phyloP scores from a whole-genome alignment of 2,888 invertebrate species.

The Pegoplata infirma region DNA sequence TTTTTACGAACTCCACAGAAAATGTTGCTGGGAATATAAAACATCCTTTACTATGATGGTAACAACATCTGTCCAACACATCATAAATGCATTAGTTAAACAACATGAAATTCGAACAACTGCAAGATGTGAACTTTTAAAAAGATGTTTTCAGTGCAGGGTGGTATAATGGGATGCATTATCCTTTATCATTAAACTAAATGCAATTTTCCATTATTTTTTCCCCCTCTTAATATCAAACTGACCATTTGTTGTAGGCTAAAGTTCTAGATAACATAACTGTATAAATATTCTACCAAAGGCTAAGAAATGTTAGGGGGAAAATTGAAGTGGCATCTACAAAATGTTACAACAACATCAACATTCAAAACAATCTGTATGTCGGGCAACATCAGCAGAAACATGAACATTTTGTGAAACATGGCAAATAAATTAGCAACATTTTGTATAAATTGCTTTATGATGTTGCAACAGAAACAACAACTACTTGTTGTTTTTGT shows the following conservation, averaged over 20 bases:
- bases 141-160: slow-evolving; percentile 23
- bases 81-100: slow-evolving; percentile 75
- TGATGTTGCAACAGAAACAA: slow-evolving; percentile 35
- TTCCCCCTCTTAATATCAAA: background rate
- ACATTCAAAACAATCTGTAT: slow-evolving; percentile 25
- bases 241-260: slow-evolving; percentile 18
- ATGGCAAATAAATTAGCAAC: slow-evolving; percentile 77
- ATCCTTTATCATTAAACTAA: slow-evolving; percentile 26
- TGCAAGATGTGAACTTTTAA: slow-evolving; percentile 35
- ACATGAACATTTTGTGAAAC: slow-evolving; percentile 65
- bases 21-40: no score
- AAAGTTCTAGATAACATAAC: slow-evolving; percentile 11
- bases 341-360: slow-evolving; percentile 14
- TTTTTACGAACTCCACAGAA: no score
- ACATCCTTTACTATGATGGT: slow-evolving; percentile 12
- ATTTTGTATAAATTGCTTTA: slow-evolving; percentile 70
- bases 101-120: slow-evolving; percentile 46
- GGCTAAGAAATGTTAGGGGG: background rate
- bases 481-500: slow-evolving; percentile 30
- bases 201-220: slow-evolving; percentile 23
- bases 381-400: slow-evolving; percentile 43
- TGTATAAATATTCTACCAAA: background rate
- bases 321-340: background rate
- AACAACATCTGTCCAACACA: slow-evolving; percentile 72
- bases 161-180: background rate